Base-by-base conservation (phyloP, 2,797 vertebrate species). In the Aphelocoma californica region DNA sequence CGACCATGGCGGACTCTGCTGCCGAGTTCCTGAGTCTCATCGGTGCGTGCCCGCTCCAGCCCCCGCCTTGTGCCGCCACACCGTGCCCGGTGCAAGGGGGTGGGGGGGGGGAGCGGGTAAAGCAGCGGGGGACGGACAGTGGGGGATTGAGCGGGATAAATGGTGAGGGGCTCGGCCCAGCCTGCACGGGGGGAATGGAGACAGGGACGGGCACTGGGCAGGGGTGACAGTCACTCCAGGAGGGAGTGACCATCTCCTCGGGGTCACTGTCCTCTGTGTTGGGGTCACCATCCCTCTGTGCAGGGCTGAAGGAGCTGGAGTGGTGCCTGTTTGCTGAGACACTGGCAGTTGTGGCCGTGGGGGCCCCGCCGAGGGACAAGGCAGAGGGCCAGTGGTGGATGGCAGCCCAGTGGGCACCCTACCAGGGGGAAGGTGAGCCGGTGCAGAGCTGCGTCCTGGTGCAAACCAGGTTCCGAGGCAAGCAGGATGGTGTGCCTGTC, bases 271-370 rank as follows among this genome's bases (percentile, higher is more conserved):
- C 31, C 31, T 40, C 38, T n/a, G 48, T 25, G 42, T 14, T 18
- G 50, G 28, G 51, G 50, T 82, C 51, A 64, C 17, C 1, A 4
- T 34, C 29, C 56, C 57, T 29, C 29, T 20, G 51, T 54, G 29
- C 94, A 99, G 99, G 93, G 62, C 81, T 92, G 14, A 93, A 97
- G 50, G 98, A 99, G 88, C 90, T 99, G 93, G 93, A 98, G 71
- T 90, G 57, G 38, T 98, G 98, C 83, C 82, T 98, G 70, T 99
- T 99, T 86, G 57, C 98, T 0, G 99, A 99, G 97, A 97, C 97
- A 2, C 96, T 99, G 97, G 95, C 96, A 81, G 97, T 98, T 3
- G 58, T 98, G 81, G 98, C 98, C 0, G 97, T 98, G 42, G 95
- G 94, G 3, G 98, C 8, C 13, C 12, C 13, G 8, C 14, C 14